These are phyloP conservation scores for Nasalis larvatus DNA, from an alignment of 2,113 vertebrate genomes.

Conservation along the genomic window DNA sequence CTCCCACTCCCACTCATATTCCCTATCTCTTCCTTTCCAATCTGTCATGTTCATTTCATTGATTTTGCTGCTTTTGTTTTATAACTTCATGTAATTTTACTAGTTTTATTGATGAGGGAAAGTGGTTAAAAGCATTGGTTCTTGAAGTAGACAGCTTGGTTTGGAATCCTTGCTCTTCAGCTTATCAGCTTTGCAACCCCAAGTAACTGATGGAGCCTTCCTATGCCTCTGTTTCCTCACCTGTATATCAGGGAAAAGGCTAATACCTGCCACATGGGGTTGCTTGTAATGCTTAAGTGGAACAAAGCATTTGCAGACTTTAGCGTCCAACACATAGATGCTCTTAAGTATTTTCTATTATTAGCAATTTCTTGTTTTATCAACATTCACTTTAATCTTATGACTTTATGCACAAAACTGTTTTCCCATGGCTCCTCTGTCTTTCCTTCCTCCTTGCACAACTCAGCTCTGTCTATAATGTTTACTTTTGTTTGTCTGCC, in stretches of 20 bases:
- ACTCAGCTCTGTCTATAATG: background rate
- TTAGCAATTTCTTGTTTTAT: background rate
- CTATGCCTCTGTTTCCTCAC: background rate
- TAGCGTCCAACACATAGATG: background rate
- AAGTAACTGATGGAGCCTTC: background rate
- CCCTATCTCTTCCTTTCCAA: background rate
- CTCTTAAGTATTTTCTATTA: background rate
- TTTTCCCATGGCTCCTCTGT: background rate
- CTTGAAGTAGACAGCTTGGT: background rate
- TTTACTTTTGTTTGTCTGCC: background rate
- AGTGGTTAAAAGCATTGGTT: background rate
- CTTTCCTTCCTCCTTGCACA: background rate
- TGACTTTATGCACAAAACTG: background rate
- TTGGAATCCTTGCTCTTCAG: background rate
- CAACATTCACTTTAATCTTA: background rate
- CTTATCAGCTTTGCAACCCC: background rate
- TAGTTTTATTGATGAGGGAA: background rate
- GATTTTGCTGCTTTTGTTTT: background rate
- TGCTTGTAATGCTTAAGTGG: background rate
- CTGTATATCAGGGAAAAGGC: background rate
- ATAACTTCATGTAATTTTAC: background rate
- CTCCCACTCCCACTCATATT: background rate
- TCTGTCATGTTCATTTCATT: background rate
- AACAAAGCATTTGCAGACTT: background rate
- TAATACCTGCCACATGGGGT: rapidly evolving